Conservation (phyloP, 2,113 vertebrate species). For the Puffinus mauretanicus region DNA sequence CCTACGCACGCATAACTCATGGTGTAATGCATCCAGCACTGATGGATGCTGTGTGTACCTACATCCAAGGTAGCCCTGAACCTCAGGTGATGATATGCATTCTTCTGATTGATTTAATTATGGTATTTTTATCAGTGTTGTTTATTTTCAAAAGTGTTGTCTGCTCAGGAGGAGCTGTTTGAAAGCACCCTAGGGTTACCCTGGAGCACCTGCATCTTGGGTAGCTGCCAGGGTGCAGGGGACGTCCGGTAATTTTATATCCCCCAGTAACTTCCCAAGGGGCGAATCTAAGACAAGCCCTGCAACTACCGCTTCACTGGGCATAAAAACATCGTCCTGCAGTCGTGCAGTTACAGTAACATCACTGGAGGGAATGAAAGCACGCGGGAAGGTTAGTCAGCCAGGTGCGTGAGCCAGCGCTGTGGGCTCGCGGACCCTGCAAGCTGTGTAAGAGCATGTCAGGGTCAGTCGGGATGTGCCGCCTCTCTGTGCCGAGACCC, state of each 20-base stretch:
- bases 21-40: background rate
- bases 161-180: background rate
- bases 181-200: background rate
- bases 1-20: fast-evolving
- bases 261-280: background rate
- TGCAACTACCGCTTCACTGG: background rate
- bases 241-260: background rate
- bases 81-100: background rate
- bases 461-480: fast-evolving
- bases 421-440: fast-evolving
- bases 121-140: background rate
- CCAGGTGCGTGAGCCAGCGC: background rate
- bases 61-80: background rate
- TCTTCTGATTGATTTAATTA: background rate
- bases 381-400: background rate
- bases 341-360: background rate
- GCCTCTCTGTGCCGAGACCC: background rate
- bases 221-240: background rate
- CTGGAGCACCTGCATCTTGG: fast-evolving
- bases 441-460: background rate
- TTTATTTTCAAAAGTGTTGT: background rate
- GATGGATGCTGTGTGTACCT: background rate
- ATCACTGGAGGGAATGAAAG: background rate
- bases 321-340: background rate
- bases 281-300: background rate